Evolutionary conservation across 1,140 invertebrate genomes (phyloP).

Genomic region (Drosophila pallidifrons): DNA sequence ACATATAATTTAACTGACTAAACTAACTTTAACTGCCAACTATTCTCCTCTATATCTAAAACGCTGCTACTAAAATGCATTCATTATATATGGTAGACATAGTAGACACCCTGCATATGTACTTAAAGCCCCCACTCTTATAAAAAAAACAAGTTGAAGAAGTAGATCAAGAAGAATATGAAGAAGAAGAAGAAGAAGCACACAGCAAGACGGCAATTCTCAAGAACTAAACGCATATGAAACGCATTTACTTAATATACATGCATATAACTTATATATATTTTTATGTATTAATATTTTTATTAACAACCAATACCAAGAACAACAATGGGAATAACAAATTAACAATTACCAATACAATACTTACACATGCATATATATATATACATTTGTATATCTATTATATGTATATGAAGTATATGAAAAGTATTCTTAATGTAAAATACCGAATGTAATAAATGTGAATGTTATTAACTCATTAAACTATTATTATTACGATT

Average conservation of each 20-base stretch:
- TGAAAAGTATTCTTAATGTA: slow-evolving; percentile 21
- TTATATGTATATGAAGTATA: not conserved
- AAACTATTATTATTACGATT: slow-evolving; percentile 62
- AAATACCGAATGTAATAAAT: slow-evolving; percentile 47
- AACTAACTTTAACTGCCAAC: slow-evolving; percentile 45
- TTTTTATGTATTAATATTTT: slow-evolving; percentile 63
- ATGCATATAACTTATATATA: slow-evolving; percentile 37
- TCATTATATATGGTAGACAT: slow-evolving; percentile 5
- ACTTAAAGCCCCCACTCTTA: not conserved
- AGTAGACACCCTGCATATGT: slow-evolving; percentile 24
- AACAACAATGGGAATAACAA: slow-evolving; percentile 16
- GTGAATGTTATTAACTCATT: slow-evolving; percentile 63
- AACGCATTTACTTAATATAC: slow-evolving; percentile 68
- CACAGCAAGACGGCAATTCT: slow-evolving; percentile 55
- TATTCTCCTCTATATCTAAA: slow-evolving; percentile 8
- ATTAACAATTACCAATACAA: slow-evolving; percentile 14
- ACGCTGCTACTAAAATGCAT: slow-evolving; percentile 9
- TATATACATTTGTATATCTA: slow-evolving; percentile 1
- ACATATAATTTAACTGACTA: slow-evolving; percentile 27
- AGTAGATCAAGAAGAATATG: not conserved
- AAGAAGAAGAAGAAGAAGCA: slow-evolving; percentile 24
- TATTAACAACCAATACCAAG: slow-evolving; percentile 6
- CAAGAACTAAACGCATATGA: slow-evolving; percentile 49
- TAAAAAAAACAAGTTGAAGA: slow-evolving; percentile 1
- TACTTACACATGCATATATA: slow-evolving; percentile 11